Evolutionary conservation across 1,140 invertebrate genomes (phyloP).

Genomic region (Drosophila ambigua): DNA sequence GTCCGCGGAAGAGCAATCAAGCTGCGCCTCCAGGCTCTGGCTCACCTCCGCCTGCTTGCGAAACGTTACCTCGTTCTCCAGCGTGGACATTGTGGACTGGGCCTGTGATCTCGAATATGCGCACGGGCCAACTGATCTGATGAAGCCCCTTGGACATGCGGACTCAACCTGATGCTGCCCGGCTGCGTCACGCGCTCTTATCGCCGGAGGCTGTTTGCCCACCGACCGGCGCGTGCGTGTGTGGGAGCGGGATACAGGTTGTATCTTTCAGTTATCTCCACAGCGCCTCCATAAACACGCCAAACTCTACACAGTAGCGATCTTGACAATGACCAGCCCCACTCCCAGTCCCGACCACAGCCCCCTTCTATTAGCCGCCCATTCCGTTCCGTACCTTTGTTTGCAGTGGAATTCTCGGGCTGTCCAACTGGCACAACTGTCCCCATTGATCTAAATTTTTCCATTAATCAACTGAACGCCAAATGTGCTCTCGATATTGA

Average conservation of each 20-base stretch:
- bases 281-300: conserved; percentile 40
- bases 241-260: conserved; percentile 67
- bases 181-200: conserved; percentile 60
- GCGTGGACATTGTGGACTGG: conserved; percentile 66
- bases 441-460: conserved; percentile 64
- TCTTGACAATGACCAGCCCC: conserved; percentile 33
- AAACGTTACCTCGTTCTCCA: conserved; percentile 73
- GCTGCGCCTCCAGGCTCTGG: conserved; percentile 63
- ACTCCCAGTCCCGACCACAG: too few relatives aligned
- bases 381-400: conserved; percentile 16
- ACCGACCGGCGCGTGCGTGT: conserved; percentile 50
- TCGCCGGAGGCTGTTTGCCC: conserved; percentile 57
- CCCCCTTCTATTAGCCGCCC: conserved; percentile 4
- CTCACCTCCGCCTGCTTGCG: conserved; percentile 71
- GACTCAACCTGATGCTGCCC: conserved; percentile 53
- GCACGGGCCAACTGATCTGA: conserved; percentile 35
- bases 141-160: conserved; percentile 34
- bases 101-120: conserved; percentile 28
- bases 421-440: conserved; percentile 67
- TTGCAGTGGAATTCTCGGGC: conserved; percentile 29
- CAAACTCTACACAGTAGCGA: conserved; percentile 11
- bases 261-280: conserved; percentile 71
- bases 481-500: conserved; percentile 47
- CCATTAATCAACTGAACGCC: conserved; percentile 59
- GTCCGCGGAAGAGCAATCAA: conserved; percentile 66